Evolutionary conservation across 2,797 vertebrate species (phyloP), one percentile per base, ranked within the genome.

Genomic region (Allobates femoralis): DNA sequence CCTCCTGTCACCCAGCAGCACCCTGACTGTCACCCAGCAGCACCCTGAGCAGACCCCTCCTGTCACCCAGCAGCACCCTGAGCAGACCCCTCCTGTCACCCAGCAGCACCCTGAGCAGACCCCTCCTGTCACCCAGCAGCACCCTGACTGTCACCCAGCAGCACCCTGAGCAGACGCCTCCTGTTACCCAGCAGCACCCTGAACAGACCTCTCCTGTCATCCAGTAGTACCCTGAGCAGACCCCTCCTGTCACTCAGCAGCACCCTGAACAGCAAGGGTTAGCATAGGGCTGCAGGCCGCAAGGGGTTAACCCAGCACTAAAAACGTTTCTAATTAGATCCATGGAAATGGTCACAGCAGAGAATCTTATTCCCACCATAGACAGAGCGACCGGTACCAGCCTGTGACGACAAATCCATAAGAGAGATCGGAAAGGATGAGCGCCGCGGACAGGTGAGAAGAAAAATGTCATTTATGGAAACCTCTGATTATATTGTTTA

Each of bases 21-120:
- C 62, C n/a, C n/a, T n/a, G n/a, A n/a, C n/a, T n/a, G n/a, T n/a
- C 75, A 73, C 32, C 64, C 66, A 64, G 75, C 51, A 62, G 51
- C 64, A 80, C 71, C n/a, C 69, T 53, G 26, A 69, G 7, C 64
- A 30, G 50, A 51, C 62, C 37, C 55, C 69, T n/a, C n/a, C 81
- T 53, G 28, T 58, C 67, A 41, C 81, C 41, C 53, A 37, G 67
- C 34, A 34, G 28, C 3, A 26, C 62, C n/a, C n/a, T n/a, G n/a
- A n/a, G n/a, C n/a, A n/a, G n/a, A n/a, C n/a, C n/a, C n/a, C n/a
- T n/a, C n/a, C n/a, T n/a, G n/a, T n/a, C 75, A 73, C 32, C 64
- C 66, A 64, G 75, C 51, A 62, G 51, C 64, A 80, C 71, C n/a
- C 69, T 53, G 26, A 69, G 7, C 64, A 30, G 50, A 51, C 62